These are phyloP conservation scores for Mastomys natalensis DNA, from an alignment of 2,113 vertebrate species.

Conservation along the genomic window DNA sequence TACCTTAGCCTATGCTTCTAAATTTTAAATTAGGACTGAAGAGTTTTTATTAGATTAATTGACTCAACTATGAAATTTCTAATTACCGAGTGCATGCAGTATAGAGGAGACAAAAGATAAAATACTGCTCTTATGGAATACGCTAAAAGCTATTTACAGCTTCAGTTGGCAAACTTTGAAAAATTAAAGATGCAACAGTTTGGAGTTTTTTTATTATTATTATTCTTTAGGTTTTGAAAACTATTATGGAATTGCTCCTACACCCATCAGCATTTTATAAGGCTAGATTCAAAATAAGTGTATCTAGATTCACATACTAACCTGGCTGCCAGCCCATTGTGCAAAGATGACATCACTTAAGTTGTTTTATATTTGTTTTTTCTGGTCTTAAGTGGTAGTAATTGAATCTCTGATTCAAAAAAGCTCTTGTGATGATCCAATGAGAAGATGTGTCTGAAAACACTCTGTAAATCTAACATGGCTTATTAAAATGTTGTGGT, in stretches of 20 bases:
- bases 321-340: background rate
- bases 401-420: background rate
- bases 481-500: background rate
- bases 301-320: background rate
- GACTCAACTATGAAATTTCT: slow-evolving; percentile 67
- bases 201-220: background rate
- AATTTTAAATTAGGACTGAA: slow-evolving; percentile 67
- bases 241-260: background rate
- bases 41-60: slow-evolving; percentile 69
- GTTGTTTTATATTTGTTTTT: background rate
- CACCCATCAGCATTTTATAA: background rate
- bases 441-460: background rate
- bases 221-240: slow-evolving; percentile 3
- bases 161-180: slow-evolving; percentile 57
- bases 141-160: slow-evolving; percentile 19
- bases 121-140: slow-evolving; percentile 58
- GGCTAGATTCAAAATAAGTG: background rate
- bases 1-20: slow-evolving; percentile 49
- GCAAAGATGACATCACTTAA: background rate
- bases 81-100: slow-evolving; percentile 39
- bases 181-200: slow-evolving; percentile 39
- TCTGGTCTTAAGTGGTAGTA: background rate
- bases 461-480: background rate
- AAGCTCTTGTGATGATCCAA: background rate
- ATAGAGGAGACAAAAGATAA: slow-evolving; percentile 49